These are phyloP conservation scores for Timema podura DNA, from an alignment of 2,888 invertebrate genomes.

Conservation along the genomic window DNA sequence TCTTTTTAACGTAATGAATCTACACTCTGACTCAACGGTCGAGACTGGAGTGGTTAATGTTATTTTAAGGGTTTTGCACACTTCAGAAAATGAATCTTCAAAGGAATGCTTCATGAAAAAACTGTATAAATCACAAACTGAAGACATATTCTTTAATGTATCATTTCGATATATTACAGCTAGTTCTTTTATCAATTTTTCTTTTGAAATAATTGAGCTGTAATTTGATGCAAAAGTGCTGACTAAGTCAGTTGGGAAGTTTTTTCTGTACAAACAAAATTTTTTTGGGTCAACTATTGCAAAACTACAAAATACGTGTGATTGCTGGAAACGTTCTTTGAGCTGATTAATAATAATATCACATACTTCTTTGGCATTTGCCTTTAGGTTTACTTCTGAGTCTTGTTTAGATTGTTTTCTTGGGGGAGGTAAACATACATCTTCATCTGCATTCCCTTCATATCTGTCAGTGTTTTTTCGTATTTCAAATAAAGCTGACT, in stretches of 20 bases:
- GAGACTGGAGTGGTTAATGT: too few relatives aligned
- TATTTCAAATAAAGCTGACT: background rate
- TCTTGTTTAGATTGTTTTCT: background rate
- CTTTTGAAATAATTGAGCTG: conserved; percentile 13
- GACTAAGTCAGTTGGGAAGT: conserved; percentile 6
- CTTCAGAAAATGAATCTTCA: too few relatives aligned
- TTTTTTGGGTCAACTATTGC: conserved; percentile 11
- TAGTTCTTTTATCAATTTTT: conserved; percentile 5
- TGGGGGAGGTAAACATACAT: background rate
- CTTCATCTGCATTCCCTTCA: too few relatives aligned
- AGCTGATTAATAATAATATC: too few relatives aligned
- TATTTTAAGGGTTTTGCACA: too few relatives aligned
- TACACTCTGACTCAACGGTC: too few relatives aligned
- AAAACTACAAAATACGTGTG: conserved; percentile 5
- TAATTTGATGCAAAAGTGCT: background rate
- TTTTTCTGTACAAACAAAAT: background rate
- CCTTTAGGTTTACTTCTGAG: too few relatives aligned
- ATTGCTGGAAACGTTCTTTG: background rate
- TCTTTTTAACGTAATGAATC: too few relatives aligned
- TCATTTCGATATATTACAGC: background rate
- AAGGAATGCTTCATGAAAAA: too few relatives aligned
- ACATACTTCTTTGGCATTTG: too few relatives aligned
- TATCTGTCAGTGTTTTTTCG: too few relatives aligned
- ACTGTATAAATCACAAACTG: background rate
- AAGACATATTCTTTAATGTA: background rate